Evolutionary conservation across 2,888 invertebrate genomes (phyloP), one percentile per base, ranked within the genome.

Genomic region (Ichneumoninae sp.): DNA sequence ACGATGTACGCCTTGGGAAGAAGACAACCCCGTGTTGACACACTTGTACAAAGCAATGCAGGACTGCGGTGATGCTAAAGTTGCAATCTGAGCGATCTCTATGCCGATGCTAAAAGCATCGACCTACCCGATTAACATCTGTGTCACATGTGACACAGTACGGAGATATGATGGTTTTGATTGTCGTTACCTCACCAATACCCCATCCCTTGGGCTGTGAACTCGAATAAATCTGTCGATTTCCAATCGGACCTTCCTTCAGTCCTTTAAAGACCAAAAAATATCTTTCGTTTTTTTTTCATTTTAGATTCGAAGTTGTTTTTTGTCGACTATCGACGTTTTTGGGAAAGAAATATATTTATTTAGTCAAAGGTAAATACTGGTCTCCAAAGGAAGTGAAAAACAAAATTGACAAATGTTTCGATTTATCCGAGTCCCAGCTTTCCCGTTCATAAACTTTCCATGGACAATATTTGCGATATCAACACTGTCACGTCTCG

Each of bases 401-500:
- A 57, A 57, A 54, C 40, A 10, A 16, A 47, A 47, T 47, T 47
- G 13, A 47, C 44, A 47, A 47, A 47, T 47, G 44, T 47, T 22
- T 26, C 50, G 57, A 84, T 78, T 90, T 90, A 89, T 89, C 87
- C 83, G 90, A 90, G 90, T 88, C 86, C 85, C 82, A 90, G 90
- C 90, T 70, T 83, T 8, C 69, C 85, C 16, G 44, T 47, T 87
- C 71, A 70, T 79, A 74, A 71, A 79, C 66, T 69, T 44, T 57
- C 80, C 75, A 79, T 66, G 68, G 65, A 72, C 70, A 77, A 80
- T 40, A 85, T 85, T 91, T 90, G 89, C 92, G 91, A 92, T 93
- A 91, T 93, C 93, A 93, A 92, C 91, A 91, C 92, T 92, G 89
- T 93, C 93, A 93, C 91, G 91, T 93, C 93, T 93, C 93, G 90